A percentile compares a stretch with the other conserved stretches of the same genome.
Conservation (phyloP, 2,888 invertebrate genomes). For the Ectemnius continuus region DNA sequence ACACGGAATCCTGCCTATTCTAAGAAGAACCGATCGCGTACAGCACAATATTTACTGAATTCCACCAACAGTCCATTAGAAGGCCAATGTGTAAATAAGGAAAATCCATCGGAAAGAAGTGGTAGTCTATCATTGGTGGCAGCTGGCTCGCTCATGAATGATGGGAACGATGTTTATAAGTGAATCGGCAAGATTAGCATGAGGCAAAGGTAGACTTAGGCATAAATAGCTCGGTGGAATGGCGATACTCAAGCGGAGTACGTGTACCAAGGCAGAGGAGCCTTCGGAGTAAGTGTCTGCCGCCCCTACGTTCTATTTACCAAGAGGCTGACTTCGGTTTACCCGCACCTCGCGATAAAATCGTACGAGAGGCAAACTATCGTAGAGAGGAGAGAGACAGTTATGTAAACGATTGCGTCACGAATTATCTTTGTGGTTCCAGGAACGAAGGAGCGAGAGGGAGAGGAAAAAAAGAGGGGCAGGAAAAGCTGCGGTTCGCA, state of each 20-base stretch:
- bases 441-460: neutral
- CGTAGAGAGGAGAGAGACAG: neutral
- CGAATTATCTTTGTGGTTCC: neutral
- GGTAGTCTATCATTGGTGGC: neutral
- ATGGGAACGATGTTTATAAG: no score
- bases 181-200: no score
- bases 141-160: slow-evolving; percentile 12
- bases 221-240: no score
- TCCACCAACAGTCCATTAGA: neutral
- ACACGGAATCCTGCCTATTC: no score
- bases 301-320: no score
- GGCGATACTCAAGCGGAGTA: no score
- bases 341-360: neutral
- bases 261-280: no score
- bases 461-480: neutral
- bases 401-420: slow-evolving; percentile 1
- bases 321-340: no score
- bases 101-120: neutral
- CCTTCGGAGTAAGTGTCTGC: no score
- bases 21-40: no score
- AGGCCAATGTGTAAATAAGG: neutral
- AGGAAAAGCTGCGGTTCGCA: slow-evolving; percentile 3
- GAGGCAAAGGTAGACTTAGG: no score
- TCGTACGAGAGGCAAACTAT: neutral
- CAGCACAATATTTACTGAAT: no score